These are phyloP conservation scores for Myotis yumanensis DNA, from an alignment of 2,113 vertebrate species.

Conservation along the genomic window DNA sequence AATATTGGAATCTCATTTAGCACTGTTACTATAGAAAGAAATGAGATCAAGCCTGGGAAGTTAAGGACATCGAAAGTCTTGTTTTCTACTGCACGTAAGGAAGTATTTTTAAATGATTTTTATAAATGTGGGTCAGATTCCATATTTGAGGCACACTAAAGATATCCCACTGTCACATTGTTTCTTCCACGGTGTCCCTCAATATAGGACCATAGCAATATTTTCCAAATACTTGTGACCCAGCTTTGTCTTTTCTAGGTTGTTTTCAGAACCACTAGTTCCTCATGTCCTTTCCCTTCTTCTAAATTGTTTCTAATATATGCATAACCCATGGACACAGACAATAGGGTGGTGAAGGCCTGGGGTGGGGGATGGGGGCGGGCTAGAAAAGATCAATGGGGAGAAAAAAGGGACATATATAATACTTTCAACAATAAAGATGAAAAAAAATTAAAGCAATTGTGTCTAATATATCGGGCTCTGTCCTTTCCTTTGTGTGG, in stretches of 20 bases:
- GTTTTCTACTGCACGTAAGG: background rate
- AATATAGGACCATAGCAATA: background rate
- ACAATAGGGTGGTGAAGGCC: no score
- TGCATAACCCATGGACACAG: no score
- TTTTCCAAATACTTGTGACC: background rate
- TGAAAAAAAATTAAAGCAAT: no score
- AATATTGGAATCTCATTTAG: background rate
- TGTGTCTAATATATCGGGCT: background rate
- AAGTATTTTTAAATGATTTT: background rate
- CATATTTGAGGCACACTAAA: background rate
- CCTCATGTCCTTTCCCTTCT: background rate
- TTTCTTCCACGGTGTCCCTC: background rate
- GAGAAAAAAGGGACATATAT: no score
- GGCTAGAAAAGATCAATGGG: no score
- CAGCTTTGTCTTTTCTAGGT: background rate
- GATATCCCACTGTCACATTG: background rate
- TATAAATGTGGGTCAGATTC: background rate
- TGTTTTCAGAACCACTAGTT: background rate
- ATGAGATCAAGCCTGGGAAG: background rate
- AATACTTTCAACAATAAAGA: no score
- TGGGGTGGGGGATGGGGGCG: no score
- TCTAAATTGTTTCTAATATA: background rate
- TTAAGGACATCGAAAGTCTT: background rate
- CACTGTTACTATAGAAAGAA: background rate
- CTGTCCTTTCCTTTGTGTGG: background rate